Evolutionary conservation across 2,797 vertebrate genomes (phyloP).

Genomic region (Alcedo quadribrachys): DNA sequence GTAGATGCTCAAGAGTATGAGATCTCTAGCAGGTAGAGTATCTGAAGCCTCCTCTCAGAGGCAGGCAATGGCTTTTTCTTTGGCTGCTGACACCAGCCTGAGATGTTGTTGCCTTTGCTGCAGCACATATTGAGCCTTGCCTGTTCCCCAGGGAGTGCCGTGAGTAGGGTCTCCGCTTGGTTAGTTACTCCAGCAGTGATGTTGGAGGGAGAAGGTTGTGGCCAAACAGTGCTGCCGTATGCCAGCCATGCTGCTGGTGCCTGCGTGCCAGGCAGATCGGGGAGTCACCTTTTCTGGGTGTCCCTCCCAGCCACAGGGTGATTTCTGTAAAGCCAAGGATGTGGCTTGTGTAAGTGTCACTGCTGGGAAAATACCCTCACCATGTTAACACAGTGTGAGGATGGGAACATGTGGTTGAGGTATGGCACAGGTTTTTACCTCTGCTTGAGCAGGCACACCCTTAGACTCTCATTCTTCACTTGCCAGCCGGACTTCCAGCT

Average conservation of each 20-base stretch:
- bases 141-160: neutral
- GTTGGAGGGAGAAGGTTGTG: neutral
- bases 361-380: neutral
- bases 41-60: constrained; percentile 46
- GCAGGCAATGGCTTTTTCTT: constrained; percentile 26
- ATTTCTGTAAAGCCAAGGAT: neutral
- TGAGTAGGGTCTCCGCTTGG: neutral
- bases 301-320: neutral
- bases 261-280: neutral
- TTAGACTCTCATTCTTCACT: neutral
- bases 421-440: neutral
- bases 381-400: neutral
- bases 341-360: neutral
- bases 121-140: constrained; percentile 20
- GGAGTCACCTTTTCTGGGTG: neutral
- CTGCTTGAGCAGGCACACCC: neutral
- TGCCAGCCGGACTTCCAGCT: neutral
- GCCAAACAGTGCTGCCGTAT: rapidly evolving
- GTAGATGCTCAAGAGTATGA: constrained; percentile 89
- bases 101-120: constrained; percentile 45
- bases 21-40: constrained; percentile 92
- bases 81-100: constrained; percentile 39
- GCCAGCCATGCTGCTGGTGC: rapidly evolving
- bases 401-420: rapidly evolving
- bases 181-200: neutral